These are phyloP conservation scores for Tragelaphus strepsiceros DNA, from an alignment of 2,113 vertebrate genomes.

Conservation along the genomic window DNA sequence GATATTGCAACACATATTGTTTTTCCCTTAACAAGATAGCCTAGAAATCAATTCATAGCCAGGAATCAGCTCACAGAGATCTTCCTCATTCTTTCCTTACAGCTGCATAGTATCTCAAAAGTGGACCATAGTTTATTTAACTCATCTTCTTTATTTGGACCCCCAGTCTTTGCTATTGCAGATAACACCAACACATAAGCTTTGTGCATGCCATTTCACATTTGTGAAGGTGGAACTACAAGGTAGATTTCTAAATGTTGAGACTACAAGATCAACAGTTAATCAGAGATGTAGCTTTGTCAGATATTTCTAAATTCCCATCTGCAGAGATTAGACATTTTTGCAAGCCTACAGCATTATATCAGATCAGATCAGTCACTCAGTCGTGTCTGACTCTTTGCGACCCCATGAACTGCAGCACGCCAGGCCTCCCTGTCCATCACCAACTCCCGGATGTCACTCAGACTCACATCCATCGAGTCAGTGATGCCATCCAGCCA, in stretches of 20 bases:
- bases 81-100: neutral
- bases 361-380: neutral
- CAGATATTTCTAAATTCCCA: neutral
- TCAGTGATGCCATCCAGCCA: too few species aligned
- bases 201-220: neutral
- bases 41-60: neutral
- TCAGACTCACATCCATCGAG: too few species aligned
- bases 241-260: neutral
- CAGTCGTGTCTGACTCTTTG: too few species aligned
- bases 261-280: neutral
- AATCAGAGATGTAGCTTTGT: neutral
- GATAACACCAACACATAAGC: neutral
- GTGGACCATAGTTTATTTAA: neutral
- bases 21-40: neutral
- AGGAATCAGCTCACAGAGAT: neutral
- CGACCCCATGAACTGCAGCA: too few species aligned
- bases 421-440: too few species aligned
- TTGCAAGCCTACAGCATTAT: neutral
- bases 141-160: neutral
- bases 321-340: neutral
- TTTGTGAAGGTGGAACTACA: neutral
- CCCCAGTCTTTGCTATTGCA: neutral
- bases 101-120: neutral
- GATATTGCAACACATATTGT: neutral
- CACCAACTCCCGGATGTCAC: too few species aligned